A percentile compares a stretch with the other conserved stretches of the same genome.
Conservation (phyloP, 2,888 invertebrate genomes). For the Peribatodes rhomboidaria region DNA sequence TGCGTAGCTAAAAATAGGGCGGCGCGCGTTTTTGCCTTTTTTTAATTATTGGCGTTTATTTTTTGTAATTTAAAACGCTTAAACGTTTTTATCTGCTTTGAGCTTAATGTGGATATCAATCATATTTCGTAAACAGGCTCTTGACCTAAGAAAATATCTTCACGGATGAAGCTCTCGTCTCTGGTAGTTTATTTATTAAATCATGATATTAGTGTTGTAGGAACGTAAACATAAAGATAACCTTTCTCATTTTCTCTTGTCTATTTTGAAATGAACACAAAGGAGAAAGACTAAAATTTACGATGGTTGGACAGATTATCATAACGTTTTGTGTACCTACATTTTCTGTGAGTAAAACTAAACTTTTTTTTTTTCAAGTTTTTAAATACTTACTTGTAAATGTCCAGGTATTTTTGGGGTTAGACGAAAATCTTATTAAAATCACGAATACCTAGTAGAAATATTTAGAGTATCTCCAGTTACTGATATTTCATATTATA, state of each 20-base stretch:
- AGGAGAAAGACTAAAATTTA: neutral
- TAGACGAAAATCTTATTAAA: no score
- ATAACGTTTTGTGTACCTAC: no score
- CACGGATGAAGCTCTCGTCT: neutral
- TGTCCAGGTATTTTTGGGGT: no score
- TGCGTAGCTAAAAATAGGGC: neutral
- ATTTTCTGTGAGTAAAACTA: no score
- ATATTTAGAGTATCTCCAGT: no score
- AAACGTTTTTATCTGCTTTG: neutral
- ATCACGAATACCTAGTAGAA: no score
- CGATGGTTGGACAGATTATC: neutral
- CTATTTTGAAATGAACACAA: neutral
- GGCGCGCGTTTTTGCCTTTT: neutral
- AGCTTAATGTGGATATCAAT: slow-evolving; percentile 10
- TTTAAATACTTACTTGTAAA: no score
- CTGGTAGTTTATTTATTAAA: no score
- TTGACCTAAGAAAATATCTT: neutral
- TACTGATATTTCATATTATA: no score
- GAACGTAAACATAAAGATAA: neutral
- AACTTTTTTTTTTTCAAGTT: no score
- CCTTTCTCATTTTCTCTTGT: neutral
- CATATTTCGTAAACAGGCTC: slow-evolving; percentile 4
- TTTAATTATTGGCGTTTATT: slow-evolving; percentile 17
- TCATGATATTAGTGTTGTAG: neutral
- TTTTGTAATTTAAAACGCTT: neutral